A percentile compares a stretch with the other conserved stretches of the same genome.
Conservation (phyloP, 2,113 vertebrate genomes). For the Mesitornis unicolor region DNA sequence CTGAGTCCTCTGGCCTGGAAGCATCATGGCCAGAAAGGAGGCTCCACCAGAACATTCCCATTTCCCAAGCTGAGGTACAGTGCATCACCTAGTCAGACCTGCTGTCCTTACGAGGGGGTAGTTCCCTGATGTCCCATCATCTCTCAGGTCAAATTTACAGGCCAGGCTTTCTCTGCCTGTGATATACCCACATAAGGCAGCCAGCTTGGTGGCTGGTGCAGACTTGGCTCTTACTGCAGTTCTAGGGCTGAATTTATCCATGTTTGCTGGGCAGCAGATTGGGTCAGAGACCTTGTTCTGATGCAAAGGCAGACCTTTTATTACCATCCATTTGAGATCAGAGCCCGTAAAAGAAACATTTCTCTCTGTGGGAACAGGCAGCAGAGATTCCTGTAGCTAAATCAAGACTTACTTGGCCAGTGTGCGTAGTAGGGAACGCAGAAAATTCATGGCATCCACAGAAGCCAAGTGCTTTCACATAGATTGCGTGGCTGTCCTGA, state of each 20-base stretch:
- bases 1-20: background rate
- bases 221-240: background rate
- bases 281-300: background rate
- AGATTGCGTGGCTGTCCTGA: background rate
- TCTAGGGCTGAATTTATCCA: background rate
- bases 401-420: background rate
- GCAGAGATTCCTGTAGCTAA: slow-evolving; percentile 10
- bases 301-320: background rate
- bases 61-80: background rate
- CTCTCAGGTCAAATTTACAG: background rate
- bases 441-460: background rate
- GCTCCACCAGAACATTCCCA: background rate
- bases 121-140: background rate
- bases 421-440: background rate
- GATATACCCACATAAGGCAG: background rate
- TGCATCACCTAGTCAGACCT: background rate
- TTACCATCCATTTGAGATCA: background rate
- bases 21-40: background rate
- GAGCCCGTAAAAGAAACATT: background rate
- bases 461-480: background rate
- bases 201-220: background rate
- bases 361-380: background rate
- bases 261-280: background rate
- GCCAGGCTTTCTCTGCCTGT: background rate
- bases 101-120: background rate